Conservation (phyloP, 2,888 invertebrate species). For the Drosophila sordidula region DNA sequence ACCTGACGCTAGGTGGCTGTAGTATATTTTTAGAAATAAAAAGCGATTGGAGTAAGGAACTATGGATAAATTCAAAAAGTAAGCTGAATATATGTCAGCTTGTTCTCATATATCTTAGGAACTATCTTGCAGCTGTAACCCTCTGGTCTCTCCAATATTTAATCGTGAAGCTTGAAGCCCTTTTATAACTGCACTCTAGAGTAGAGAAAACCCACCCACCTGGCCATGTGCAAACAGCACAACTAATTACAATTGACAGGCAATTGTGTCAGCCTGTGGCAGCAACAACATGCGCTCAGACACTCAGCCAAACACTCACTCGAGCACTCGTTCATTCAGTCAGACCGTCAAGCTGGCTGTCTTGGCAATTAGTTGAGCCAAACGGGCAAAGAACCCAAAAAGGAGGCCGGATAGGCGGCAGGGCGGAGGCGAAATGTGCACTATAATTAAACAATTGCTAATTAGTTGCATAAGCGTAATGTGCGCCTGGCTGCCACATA, state of each 20-base stretch:
- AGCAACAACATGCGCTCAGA: conserved; percentile 28
- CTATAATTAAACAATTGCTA: conserved; percentile 82
- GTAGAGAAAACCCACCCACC: not conserved
- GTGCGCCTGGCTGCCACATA: conserved; percentile 71
- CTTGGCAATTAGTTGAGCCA: conserved; percentile 79
- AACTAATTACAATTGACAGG: conserved; percentile 82
- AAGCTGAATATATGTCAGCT: no score
- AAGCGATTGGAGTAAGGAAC: no score
- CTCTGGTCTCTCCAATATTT: not conserved
- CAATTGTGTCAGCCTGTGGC: conserved; percentile 62
- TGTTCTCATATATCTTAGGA: not conserved
- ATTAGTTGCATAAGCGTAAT: conserved; percentile 72
- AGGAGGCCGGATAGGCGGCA: conserved; percentile 39
- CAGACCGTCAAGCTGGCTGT: conserved; percentile 10
- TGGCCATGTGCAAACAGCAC: conserved; percentile 72
- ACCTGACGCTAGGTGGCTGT: conserved; percentile 52
- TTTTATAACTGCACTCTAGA: conserved; percentile 45
- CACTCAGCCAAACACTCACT: conserved; percentile 20
- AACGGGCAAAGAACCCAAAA: conserved; percentile 56
- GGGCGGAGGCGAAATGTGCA: conserved; percentile 46
- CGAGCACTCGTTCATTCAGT: no score
- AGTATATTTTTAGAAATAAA: not conserved
- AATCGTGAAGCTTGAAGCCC: conserved; percentile 9
- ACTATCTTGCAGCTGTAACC: not conserved
- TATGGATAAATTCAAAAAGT: no score